A percentile compares a stretch with the other conserved stretches of the same genome.
These are phyloP conservation scores for Jordanella pulchra DNA, from an alignment of 2,797 vertebrate species.

Conservation along the genomic window DNA sequence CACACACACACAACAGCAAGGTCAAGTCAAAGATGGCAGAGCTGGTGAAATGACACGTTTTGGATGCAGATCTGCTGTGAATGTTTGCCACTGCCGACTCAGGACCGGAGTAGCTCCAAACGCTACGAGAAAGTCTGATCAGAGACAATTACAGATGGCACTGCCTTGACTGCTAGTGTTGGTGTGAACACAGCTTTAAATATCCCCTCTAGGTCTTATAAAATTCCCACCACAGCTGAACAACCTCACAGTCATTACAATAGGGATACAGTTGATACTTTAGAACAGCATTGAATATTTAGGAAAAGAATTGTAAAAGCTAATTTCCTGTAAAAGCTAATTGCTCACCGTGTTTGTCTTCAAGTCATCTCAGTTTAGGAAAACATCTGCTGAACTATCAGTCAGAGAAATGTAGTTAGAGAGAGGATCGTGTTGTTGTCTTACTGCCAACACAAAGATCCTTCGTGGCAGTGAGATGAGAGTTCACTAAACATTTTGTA, in stretches of 20 bases:
- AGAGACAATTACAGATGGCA: background rate
- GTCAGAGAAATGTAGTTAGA: background rate
- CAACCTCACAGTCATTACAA: background rate
- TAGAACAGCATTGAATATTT: background rate
- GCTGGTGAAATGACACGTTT: background rate
- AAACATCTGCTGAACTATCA: background rate
- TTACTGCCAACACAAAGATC: background rate
- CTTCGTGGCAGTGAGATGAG: background rate
- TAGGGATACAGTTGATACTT: background rate
- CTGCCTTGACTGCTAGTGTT: background rate
- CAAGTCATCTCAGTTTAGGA: background rate
- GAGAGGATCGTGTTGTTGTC: background rate
- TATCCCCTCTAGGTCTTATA: background rate
- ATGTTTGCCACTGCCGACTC: background rate
- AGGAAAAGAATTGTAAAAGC: background rate
- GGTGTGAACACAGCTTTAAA: background rate
- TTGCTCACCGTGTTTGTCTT: background rate
- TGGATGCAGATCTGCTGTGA: no score
- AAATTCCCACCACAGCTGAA: background rate
- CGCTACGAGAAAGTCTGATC: background rate
- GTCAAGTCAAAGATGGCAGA: constrained; percentile 1
- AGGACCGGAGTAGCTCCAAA: background rate
- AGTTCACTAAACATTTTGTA: background rate
- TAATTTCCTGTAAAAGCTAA: background rate
- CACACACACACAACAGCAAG: background rate